Percentiles rank a stretch among this genome's conserved stretches.
These are phyloP conservation scores for Nyctibius bracteatus DNA, from an alignment of 2,113 vertebrate species.

Conservation along the genomic window DNA sequence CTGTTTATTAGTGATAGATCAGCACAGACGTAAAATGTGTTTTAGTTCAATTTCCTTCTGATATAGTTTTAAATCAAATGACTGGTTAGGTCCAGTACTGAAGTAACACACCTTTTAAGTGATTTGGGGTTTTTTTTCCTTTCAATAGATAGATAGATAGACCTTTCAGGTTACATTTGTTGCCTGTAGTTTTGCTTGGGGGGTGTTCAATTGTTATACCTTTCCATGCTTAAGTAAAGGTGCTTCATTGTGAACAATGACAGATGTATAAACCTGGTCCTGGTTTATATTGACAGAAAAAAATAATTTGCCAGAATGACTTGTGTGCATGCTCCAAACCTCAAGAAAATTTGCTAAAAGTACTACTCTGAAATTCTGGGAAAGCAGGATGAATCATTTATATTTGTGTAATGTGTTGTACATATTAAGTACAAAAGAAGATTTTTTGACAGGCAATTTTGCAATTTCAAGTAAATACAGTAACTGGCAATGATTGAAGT, in stretches of 20 bases:
- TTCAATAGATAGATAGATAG: neutral
- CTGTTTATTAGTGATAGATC: neutral
- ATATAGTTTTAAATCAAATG: neutral
- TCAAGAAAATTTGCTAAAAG: neutral
- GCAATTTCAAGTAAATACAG: neutral
- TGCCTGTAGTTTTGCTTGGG: neutral
- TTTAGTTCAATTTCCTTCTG: neutral
- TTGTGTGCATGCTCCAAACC: neutral
- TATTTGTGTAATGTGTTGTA: neutral
- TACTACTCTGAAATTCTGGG: neutral
- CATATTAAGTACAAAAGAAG: neutral
- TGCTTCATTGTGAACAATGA: neutral
- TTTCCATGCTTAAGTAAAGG: neutral
- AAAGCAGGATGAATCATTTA: neutral
- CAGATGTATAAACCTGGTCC: neutral
- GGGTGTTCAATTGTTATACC: neutral
- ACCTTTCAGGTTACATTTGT: neutral
- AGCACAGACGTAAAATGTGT: neutral
- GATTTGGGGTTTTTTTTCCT: neutral
- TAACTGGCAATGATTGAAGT: neutral
- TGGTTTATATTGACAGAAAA: neutral
- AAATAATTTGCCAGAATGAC: neutral
- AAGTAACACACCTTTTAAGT: neutral
- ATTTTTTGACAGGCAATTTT: neutral
- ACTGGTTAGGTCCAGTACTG: neutral